Evolutionary conservation across 2,797 vertebrate genomes (phyloP).

Genomic region (Natrix natrix): DNA sequence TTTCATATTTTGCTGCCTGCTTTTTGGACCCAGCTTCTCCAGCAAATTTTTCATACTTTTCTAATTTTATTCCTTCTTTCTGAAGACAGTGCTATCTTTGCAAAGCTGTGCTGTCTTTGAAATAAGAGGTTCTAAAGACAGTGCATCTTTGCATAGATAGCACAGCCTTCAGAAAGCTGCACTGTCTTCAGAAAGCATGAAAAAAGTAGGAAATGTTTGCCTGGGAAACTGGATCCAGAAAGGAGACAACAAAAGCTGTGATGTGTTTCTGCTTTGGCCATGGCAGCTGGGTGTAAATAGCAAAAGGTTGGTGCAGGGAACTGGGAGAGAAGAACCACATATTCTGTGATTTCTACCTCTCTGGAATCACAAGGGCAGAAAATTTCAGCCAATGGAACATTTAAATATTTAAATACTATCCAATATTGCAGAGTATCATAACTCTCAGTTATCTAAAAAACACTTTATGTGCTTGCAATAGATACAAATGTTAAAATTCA

Average conservation of each 20-base stretch:
- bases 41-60: not conserved
- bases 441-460: not conserved
- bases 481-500: not conserved
- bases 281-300: not conserved
- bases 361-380: not conserved
- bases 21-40: not conserved
- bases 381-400: not conserved
- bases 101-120: not conserved
- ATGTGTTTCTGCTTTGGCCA: not conserved
- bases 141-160: not conserved
- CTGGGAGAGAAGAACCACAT: not conserved
- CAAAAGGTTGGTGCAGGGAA: not conserved
- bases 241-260: not conserved
- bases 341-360: not conserved
- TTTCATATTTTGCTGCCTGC: not conserved
- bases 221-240: not conserved
- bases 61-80: not conserved
- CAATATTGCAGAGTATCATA: not conserved
- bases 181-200: not conserved
- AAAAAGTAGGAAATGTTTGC: not conserved
- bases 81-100: not conserved
- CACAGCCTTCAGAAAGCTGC: too few relatives aligned
- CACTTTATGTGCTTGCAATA: not conserved
- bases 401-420: not conserved
- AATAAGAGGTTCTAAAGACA: not conserved